Evolutionary conservation across 2,113 vertebrate species (phyloP).

Genomic region (Cheilinus undulatus): DNA sequence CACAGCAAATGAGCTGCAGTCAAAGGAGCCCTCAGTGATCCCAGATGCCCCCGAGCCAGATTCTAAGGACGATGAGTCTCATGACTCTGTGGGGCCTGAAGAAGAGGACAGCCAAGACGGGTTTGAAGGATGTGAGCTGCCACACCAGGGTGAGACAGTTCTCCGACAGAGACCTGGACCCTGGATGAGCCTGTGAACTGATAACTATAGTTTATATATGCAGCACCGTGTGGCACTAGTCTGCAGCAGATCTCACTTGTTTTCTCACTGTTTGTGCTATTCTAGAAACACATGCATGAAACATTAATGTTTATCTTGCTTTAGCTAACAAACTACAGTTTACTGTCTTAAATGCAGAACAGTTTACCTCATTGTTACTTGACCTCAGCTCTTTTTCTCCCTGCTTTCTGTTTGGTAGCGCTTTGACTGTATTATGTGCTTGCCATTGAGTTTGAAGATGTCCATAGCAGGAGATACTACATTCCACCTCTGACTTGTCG

Average conservation of each 20-base stretch:
- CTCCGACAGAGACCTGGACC: conserved; percentile 74
- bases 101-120: conserved; percentile 9
- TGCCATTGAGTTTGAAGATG: conserved; percentile 13
- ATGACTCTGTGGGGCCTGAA: conserved; percentile 26
- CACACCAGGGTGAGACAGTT: conserved; percentile 31
- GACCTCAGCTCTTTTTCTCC: conserved; percentile 7
- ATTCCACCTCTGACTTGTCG: conserved; percentile 34
- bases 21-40: conserved; percentile 23
- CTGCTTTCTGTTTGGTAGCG: neutral
- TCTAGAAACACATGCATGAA: conserved; percentile 11
- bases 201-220: neutral
- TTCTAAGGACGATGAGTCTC: conserved; percentile 40
- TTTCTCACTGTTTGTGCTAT: neutral
- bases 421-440: conserved; percentile 25
- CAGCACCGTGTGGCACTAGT: neutral
- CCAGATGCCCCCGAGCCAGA: conserved; percentile 22
- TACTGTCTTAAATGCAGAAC: conserved; percentile 25
- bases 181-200: conserved; percentile 68
- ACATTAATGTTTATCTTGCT: conserved; percentile 13
- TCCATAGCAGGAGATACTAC: conserved; percentile 5
- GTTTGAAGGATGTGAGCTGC: conserved; percentile 5
- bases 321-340: conserved; percentile 9
- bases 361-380: conserved; percentile 19
- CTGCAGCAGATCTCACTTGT: neutral
- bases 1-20: neutral